These are phyloP conservation scores for Chrysogorgia sp. DNA, from an alignment of 92 coral and sea anemone species.

Conservation along the genomic window DNA sequence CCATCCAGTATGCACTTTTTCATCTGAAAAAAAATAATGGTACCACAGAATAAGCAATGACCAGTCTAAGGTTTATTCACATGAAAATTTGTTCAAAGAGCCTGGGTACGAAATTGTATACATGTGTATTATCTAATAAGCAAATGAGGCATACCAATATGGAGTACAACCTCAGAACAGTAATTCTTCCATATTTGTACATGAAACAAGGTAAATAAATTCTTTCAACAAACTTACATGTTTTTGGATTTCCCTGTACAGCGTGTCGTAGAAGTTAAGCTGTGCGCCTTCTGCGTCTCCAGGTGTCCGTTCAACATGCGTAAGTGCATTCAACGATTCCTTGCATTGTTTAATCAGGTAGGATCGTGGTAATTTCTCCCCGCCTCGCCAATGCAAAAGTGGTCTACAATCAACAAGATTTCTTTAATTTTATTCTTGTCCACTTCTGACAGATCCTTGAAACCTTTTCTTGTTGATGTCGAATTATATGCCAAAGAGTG, in stretches of 20 bases:
- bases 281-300: slow-evolving; percentile 31
- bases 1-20: slow-evolving; percentile 33
- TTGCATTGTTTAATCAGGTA: slow-evolving; percentile 24
- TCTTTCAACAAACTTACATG: slow-evolving; percentile 27
- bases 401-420: slow-evolving; percentile 20
- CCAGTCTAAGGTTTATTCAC: slow-evolving; percentile 26
- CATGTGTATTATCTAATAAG: slow-evolving; percentile 14
- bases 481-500: slow-evolving; percentile 4
- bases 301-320: slow-evolving; percentile 32
- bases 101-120: slow-evolving; percentile 19
- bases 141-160: slow-evolving; percentile 14
- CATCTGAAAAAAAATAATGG: slow-evolving; percentile 23
- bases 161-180: slow-evolving; percentile 26
- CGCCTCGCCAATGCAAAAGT: slow-evolving; percentile 37
- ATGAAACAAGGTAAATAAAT: slow-evolving; percentile 22
- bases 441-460: slow-evolving; percentile 17
- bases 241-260: slow-evolving; percentile 32
- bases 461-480: slow-evolving; percentile 12
- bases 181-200: slow-evolving; percentile 20
- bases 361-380: slow-evolving; percentile 32
- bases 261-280: slow-evolving; percentile 15
- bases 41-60: slow-evolving; percentile 18
- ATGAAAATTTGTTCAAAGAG: slow-evolving; percentile 24
- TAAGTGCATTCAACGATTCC: slow-evolving; percentile 19
- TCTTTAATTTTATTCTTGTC: slow-evolving; percentile 17